A percentile compares a stretch with the other conserved stretches of the same genome.
phyloP scores from a whole-genome alignment of 2,797 vertebrate species.

The Oophaga sylvatica region DNA sequence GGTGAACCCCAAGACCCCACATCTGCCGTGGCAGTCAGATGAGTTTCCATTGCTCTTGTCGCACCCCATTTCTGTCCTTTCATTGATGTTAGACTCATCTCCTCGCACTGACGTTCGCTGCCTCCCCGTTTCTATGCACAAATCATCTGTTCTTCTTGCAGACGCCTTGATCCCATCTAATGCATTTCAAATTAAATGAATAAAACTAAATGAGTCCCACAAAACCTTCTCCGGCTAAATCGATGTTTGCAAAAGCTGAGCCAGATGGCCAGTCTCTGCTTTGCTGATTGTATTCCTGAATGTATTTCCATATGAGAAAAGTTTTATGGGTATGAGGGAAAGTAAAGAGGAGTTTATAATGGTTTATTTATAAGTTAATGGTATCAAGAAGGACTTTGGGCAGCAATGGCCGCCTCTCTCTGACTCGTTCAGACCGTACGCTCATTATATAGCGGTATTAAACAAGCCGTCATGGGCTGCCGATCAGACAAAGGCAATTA shows the following conservation, averaged over 20 bases:
- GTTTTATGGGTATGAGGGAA: neutral
- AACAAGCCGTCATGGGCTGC: neutral
- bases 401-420: neutral
- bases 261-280: constrained; percentile 51
- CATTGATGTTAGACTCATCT: neutral
- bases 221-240: constrained; percentile 42
- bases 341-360: constrained; percentile 20
- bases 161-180: constrained; percentile 4
- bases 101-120: neutral
- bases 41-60: neutral
- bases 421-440: constrained; percentile 16
- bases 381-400: neutral
- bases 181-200: constrained; percentile 43
- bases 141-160: constrained; percentile 1
- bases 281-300: constrained; percentile 46
- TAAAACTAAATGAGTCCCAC: constrained; percentile 39
- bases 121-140: neutral
- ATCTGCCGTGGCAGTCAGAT: too few species aligned
- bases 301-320: constrained; percentile 36
- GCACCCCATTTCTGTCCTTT: neutral
- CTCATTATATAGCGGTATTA: constrained; percentile 2
- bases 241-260: constrained; percentile 22
- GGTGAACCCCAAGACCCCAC: neutral
- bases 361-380: constrained; percentile 44
- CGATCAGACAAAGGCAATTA: constrained; percentile 6